Conservation (phyloP, 2,113 vertebrate species). For the Aegotheles bennettii region DNA sequence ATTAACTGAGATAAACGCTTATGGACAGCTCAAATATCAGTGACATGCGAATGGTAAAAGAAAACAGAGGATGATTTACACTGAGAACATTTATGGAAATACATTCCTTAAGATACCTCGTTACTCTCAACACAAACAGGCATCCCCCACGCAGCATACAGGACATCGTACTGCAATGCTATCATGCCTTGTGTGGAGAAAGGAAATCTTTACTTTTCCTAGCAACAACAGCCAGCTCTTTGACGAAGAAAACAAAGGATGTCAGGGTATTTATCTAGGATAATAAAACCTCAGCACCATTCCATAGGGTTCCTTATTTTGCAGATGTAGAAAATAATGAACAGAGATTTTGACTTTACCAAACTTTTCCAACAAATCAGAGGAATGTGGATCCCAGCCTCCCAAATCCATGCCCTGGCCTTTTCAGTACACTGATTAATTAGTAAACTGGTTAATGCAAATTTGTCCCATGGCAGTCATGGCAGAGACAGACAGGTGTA, state of each 20-base stretch:
- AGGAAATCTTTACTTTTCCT: not conserved
- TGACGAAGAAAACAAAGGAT: not conserved
- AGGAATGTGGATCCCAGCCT: not conserved
- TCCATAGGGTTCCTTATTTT: not conserved
- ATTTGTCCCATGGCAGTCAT: rapidly evolving
- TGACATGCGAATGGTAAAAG: not conserved
- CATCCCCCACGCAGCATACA: not conserved
- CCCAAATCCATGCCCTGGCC: not conserved
- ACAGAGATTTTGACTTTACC: not conserved
- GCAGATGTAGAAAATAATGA: not conserved
- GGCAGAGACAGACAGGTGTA: not conserved
- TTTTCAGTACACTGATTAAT: not conserved
- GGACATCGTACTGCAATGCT: not conserved
- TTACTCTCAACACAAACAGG: not conserved
- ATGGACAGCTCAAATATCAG: not conserved
- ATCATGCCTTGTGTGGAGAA: not conserved
- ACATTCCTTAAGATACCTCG: not conserved
- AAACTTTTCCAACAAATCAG: not conserved
- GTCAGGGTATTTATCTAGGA: not conserved
- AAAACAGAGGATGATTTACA: not conserved
- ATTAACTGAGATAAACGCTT: not conserved
- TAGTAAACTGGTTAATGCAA: not conserved
- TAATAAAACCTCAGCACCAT: not conserved
- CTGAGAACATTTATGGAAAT: not conserved
- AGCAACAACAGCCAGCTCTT: not conserved